Evolutionary conservation across 2,797 vertebrate species (phyloP), one percentile per base, ranked within the genome.

Genomic region (Clarias laeviceps): DNA sequence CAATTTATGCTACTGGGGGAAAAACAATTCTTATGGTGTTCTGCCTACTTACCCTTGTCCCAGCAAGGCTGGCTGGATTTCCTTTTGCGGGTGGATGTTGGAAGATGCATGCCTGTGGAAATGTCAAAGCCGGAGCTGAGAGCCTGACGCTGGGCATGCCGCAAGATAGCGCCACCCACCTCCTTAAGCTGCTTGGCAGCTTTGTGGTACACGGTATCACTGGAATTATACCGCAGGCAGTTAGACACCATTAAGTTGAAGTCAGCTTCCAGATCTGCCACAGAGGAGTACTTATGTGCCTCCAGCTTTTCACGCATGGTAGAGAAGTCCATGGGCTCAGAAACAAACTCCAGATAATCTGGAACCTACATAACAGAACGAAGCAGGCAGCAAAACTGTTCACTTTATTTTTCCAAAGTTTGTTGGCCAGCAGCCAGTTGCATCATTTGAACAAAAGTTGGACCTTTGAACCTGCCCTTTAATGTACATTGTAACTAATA

Each of bases 181-280:
- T 99, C 97, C 88, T 95, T 92, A 87, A 99, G 95, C 81, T 97
- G 97, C 91, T 97, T 93, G 89, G 98, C 98, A 87, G 97, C 94
- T 93, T 96, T 97, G 94, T 99, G 97, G 95, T 99, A 99, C 96
- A 98, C 95, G 56, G 97, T 99, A 93, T 99, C 98, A 94, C 97
- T 97, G 94, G 97, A 97, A 95, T 99, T 99, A 95, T 99, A 99
- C 91, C 95, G 97, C 95, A 99, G 95, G 94, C 98, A 99, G 96
- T 99, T 99, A 92, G 97, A 95, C 93, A 99, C 96, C 95, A 99
- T 98, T 90, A 99, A 97, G 90, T 97, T 96, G 92, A 99, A 99
- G 94, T 99, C 98, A 87, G 94, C 96, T 94, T 99, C 97, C 90
- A 99, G 96, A 87, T 98, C 98, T 14, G 95, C 92, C 88, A 99